phyloP scores from a whole-genome alignment of 2,888 invertebrate genomes.

The Dromius quadrimaculatus region DNA sequence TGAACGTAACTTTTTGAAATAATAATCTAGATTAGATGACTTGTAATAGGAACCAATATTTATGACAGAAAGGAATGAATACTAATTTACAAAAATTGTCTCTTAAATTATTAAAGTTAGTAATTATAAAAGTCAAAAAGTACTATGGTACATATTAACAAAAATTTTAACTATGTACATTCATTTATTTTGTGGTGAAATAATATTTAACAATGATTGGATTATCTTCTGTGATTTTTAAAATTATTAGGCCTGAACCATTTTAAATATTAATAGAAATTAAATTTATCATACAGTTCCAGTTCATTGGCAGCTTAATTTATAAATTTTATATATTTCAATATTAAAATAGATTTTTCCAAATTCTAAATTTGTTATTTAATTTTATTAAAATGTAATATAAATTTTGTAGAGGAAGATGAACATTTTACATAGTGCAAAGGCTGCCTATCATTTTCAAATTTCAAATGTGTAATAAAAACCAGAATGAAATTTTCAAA shows the following conservation, averaged over 20 bases:
- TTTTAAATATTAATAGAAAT: conserved; percentile 13
- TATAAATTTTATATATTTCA: conserved; percentile 50
- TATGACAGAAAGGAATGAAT: conserved; percentile 38
- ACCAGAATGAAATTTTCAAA: conserved; percentile 19
- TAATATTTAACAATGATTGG: too few species aligned
- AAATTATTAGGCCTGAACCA: conserved; percentile 31
- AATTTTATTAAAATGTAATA: conserved; percentile 50
- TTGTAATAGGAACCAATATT: conserved; percentile 23
- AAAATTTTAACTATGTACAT: conserved; percentile 35
- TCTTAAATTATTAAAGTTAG: conserved; percentile 33
- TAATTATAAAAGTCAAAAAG: conserved; percentile 35
- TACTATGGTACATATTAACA: conserved; percentile 29
- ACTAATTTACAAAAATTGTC: conserved; percentile 37
- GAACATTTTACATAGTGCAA: conserved; percentile 41
- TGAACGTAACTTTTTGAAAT: conserved; percentile 31
- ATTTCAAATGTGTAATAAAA: conserved; percentile 31
- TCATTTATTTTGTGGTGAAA: too few species aligned
- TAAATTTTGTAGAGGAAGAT: conserved; percentile 47
- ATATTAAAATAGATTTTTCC: conserved; percentile 52
- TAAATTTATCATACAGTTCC: conserved; percentile 41
- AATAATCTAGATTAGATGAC: conserved; percentile 17
- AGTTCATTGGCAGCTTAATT: conserved; percentile 51
- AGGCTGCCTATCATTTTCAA: conserved; percentile 46
- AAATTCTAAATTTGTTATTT: conserved; percentile 49
- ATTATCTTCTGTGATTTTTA: too few species aligned